Conservation (phyloP, 2,113 vertebrate species). For the Heptranchias perlo region DNA sequence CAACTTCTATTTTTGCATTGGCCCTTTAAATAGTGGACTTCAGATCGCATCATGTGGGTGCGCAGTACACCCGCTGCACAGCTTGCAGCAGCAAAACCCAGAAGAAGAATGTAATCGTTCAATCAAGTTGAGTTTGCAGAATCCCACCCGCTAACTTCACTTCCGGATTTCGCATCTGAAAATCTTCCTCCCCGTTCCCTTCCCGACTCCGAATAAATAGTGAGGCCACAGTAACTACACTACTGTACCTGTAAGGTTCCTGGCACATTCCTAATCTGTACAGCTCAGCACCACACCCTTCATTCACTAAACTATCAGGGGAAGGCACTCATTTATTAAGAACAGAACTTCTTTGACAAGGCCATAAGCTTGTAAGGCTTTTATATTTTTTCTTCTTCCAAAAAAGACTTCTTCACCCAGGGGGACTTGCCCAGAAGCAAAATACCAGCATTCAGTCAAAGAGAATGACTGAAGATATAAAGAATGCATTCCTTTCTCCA, state of each 20-base stretch:
- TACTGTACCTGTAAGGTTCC: neutral
- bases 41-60: too few relatives aligned
- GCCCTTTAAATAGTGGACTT: too few relatives aligned
- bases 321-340: neutral
- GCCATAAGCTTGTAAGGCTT: neutral
- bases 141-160: too few relatives aligned
- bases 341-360: neutral
- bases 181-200: too few relatives aligned
- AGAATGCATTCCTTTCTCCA: constrained; percentile 47
- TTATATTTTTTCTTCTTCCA: neutral
- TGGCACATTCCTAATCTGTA: neutral
- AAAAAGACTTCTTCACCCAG: neutral
- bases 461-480: constrained; percentile 44
- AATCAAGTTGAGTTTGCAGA: too few relatives aligned
- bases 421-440: constrained; percentile 24
- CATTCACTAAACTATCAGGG: neutral
- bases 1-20: too few relatives aligned
- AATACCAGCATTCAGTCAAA: constrained; percentile 54
- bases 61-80: too few relatives aligned
- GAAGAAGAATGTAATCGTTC: too few relatives aligned
- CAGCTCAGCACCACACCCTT: neutral
- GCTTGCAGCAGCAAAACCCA: too few relatives aligned
- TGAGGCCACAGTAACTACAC: neutral
- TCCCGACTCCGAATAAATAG: too few relatives aligned
- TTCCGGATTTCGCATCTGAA: too few relatives aligned